Conservation (phyloP, 2,113 vertebrate species). For the Cyprinodon variegatus region DNA sequence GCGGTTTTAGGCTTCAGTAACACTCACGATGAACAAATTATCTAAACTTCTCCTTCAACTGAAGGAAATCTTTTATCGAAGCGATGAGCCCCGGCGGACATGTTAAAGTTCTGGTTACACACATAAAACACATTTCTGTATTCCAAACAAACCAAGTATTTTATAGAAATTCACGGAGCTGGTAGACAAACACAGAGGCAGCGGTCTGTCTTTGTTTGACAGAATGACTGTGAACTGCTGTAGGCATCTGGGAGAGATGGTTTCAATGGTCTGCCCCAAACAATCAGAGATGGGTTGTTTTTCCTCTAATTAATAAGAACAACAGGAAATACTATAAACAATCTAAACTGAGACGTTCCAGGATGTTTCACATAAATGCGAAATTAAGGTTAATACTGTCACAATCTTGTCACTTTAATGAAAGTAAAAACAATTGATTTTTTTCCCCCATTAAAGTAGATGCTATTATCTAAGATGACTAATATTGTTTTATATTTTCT, state of each 20-base stretch:
- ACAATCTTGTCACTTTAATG: no score
- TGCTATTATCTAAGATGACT: no score
- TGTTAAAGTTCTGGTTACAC: conserved; percentile 22
- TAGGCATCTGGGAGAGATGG: no score
- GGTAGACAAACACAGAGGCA: background rate
- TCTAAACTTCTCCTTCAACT: conserved; percentile 50
- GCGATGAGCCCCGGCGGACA: conserved; percentile 31
- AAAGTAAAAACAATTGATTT: no score
- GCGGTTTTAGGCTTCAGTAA: conserved; percentile 66
- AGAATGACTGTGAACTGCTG: no score
- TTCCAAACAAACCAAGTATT: conserved; percentile 15
- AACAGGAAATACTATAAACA: no score
- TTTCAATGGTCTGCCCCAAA: background rate
- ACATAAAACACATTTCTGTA: conserved; percentile 25
- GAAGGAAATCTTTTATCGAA: conserved; percentile 62
- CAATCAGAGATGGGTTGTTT: background rate
- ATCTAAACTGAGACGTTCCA: background rate
- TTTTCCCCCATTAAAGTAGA: no score
- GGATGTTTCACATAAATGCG: background rate
- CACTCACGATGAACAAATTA: conserved; percentile 58
- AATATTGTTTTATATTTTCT: no score
- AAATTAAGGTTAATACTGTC: background rate
- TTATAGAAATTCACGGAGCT: conserved; percentile 12
- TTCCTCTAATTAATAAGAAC: background rate
- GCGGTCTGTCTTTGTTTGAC: background rate